Evolutionary conservation across 2,797 vertebrate species (phyloP), one percentile per base, ranked within the genome.

Genomic region (Ptychadena robeensis): DNA sequence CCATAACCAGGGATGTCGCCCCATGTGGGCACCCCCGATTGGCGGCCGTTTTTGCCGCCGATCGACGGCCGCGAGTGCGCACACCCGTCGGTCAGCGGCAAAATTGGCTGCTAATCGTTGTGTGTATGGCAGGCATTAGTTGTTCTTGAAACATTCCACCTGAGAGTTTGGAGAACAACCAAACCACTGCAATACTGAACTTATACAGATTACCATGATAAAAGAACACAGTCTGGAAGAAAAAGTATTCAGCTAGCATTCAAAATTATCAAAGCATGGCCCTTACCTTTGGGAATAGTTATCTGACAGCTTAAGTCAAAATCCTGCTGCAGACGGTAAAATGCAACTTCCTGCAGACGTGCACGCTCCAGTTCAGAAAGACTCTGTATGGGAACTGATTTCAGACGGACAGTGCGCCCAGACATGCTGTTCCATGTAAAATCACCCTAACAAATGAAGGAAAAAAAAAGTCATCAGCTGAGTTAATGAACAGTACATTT

Each of bases 381-480:
- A 88, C 97, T 97, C 87, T 98, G 97, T 85, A 99, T 93, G 11
- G 95, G 94, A 83, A 99, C 96, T 4, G 97, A 95, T 91, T 96
- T 96, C 90, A 99, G 94, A 83, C 92, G 93, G 85, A 99, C 94
- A 0, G 92, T 95, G 83, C 93, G 94, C 86, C 96, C 96, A 12
- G 96, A 96, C 91, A 96, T 93, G 89, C 96, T 97, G 93, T 94
- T 98, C 96, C 97, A 99, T 88, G 95, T 98, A 92, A 97, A 97
- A 88, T 97, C 96, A 89, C 95, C 96, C 98, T 99, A 86, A 67
- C 88, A 86, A 86, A 87, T n/a, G n/a, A 91, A 87, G 65, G 86
- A 90, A 91, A 75, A 14, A 18, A 82, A 57, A 40, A 53, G 28
- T 11, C 35, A 9, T 61, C 25, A 61, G n/a, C 59, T 28, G 59